These are phyloP conservation scores for Lepisosteus osseus DNA, from an alignment of 2,113 vertebrate species.

Conservation along the genomic window DNA sequence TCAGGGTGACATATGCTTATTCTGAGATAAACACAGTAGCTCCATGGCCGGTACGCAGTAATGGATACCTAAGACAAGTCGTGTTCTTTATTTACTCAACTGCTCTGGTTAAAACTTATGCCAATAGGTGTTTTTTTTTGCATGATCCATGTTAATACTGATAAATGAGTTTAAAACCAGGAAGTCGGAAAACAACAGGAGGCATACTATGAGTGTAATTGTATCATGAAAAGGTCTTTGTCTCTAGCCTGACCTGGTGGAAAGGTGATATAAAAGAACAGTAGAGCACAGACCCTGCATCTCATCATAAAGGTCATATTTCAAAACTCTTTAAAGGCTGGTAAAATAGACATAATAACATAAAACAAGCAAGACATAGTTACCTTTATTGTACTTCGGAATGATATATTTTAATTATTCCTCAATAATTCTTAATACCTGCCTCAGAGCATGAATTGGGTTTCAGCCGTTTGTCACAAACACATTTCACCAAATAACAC, in stretches of 20 bases:
- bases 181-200: slow-evolving; percentile 42
- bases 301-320: not conserved
- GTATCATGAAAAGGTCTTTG: slow-evolving; percentile 31
- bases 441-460: too few relatives aligned
- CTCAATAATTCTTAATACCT: too few relatives aligned
- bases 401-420: too few relatives aligned
- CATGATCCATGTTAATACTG: slow-evolving; percentile 72
- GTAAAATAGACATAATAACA: too few relatives aligned
- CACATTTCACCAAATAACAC: too few relatives aligned
- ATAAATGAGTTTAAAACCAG: slow-evolving; percentile 70
- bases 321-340: not conserved
- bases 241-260: slow-evolving; percentile 12
- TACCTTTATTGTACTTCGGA: too few relatives aligned
- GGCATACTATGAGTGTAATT: slow-evolving; percentile 40
- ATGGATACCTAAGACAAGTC: slow-evolving; percentile 50
- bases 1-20: slow-evolving; percentile 46
- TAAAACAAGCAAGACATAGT: too few relatives aligned
- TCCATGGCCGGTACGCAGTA: slow-evolving; percentile 45
- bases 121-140: slow-evolving; percentile 49
- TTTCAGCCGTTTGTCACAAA: too few relatives aligned
- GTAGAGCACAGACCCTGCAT: not conserved
- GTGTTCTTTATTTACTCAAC: slow-evolving; percentile 67
- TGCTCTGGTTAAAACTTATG: slow-evolving; percentile 64
- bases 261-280: slow-evolving; percentile 3
- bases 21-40: slow-evolving; percentile 48